A percentile compares a stretch with the other conserved stretches of the same genome.
Evolutionary conservation across 2,888 invertebrate species (phyloP).

Genomic region (Orchesella flavescens): DNA sequence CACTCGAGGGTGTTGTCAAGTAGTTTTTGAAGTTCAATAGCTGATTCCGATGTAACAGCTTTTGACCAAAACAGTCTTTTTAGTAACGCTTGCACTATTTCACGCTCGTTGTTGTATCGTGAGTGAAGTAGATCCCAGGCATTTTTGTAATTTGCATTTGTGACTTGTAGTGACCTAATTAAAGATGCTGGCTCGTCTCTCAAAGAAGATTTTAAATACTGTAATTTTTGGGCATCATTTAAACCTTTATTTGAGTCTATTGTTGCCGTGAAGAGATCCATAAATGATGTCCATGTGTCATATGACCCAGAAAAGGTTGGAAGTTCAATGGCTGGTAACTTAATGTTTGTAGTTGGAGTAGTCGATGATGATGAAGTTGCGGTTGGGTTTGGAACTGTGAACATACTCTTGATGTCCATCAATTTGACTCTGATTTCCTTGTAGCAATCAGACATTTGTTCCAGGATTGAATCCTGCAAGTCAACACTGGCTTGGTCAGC

Average conservation of each 20-base stretch:
- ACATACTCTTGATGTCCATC: no score
- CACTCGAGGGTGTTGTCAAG: not conserved
- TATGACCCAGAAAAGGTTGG: conserved; percentile 37
- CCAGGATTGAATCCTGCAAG: no score
- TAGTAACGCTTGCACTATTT: not conserved
- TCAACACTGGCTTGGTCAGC: no score
- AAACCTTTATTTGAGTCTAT: conserved; percentile 1
- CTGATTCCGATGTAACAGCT: not conserved
- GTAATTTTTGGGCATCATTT: conserved; percentile 13
- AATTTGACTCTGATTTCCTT: no score
- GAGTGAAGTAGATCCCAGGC: conserved; percentile 45
- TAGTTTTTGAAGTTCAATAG: not conserved
- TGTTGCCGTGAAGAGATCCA: conserved; percentile 36
- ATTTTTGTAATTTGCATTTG: conserved; percentile 30
- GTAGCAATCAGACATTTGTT: no score
- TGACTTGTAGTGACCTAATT: conserved; percentile 19
- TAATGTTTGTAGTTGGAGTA: no score
- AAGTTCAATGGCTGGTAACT: conserved; percentile 23
- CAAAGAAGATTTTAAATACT: conserved; percentile 35
- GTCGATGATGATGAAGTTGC: no score
- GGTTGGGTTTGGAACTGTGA: no score
- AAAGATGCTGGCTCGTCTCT: conserved; percentile 23
- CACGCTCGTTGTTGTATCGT: conserved; percentile 42
- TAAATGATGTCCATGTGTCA: conserved; percentile 40
- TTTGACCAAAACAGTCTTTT: not conserved